phyloP scores from a whole-genome alignment of 2,888 invertebrate species.

The Eupithecia vulgata region DNA sequence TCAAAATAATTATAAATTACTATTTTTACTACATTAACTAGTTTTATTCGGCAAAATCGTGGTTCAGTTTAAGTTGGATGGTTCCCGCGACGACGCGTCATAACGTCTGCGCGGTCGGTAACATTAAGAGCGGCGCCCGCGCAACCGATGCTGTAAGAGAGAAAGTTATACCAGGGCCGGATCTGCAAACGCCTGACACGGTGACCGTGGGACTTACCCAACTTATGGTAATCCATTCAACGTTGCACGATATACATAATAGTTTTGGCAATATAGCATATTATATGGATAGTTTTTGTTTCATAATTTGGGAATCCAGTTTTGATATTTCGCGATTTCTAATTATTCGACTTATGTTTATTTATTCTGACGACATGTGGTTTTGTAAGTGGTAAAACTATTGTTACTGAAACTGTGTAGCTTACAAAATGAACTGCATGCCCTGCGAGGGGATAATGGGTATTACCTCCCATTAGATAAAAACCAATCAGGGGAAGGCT shows the following conservation, averaged over 20 bases:
- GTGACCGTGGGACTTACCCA: conserved; percentile 40
- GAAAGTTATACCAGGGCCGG: conserved; percentile 74
- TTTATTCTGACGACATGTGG: background rate
- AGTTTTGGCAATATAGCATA: conserved; percentile 14
- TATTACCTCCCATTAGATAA: too few species aligned
- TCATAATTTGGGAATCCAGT: conserved; percentile 3
- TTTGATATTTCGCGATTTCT: conserved; percentile 5
- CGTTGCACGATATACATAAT: conserved; percentile 27
- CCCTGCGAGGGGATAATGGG: too few species aligned
- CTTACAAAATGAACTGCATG: too few species aligned
- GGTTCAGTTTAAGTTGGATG: conserved; percentile 41
- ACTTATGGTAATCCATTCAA: conserved; percentile 36
- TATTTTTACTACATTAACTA: background rate
- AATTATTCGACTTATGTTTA: background rate
- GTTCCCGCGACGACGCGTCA: conserved; percentile 48
- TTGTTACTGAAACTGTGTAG: too few species aligned
- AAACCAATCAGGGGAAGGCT: too few species aligned
- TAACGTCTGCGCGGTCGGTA: conserved; percentile 59
- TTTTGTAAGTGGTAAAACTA: background rate
- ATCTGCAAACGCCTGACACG: conserved; percentile 39
- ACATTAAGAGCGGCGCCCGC: conserved; percentile 65
- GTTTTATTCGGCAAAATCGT: background rate
- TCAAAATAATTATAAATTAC: background rate
- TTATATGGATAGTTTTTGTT: conserved; percentile 2
- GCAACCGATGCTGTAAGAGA: conserved; percentile 78